Percentiles rank a stretch among this genome's conserved stretches.
These are phyloP conservation scores for Eonycteris spelaea DNA, from an alignment of 2,113 vertebrate genomes.

Conservation along the genomic window DNA sequence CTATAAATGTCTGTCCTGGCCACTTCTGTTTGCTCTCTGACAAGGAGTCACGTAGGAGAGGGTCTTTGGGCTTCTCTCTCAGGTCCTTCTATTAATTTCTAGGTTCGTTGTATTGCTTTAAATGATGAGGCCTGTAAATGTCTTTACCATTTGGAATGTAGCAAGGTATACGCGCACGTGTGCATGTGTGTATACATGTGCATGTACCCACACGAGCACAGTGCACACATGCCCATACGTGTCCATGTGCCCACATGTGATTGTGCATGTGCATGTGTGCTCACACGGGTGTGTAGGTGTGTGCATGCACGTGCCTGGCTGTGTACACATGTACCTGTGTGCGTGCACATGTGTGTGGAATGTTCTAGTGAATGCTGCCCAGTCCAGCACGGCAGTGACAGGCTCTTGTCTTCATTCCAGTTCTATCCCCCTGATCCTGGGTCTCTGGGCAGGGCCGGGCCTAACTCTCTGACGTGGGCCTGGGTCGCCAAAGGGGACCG, in stretches of 20 bases:
- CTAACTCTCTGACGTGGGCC: accelerated
- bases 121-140: background rate
- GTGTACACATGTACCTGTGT: accelerated
- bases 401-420: accelerated
- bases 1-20: background rate
- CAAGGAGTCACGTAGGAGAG: background rate
- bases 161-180: accelerated
- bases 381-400: accelerated
- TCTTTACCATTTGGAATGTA: background rate
- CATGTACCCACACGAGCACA: no score
- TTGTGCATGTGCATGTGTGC: background rate
- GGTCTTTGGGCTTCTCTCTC: background rate
- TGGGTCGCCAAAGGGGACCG: background rate
- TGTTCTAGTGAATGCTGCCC: background rate
- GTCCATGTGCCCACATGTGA: background rate
- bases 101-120: background rate
- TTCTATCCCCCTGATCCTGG: accelerated
- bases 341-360: accelerated
- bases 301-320: background rate
- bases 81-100: background rate
- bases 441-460: accelerated
- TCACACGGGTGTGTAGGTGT: no score
- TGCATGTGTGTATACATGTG: background rate
- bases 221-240: background rate
- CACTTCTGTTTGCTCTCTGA: background rate